Conservation (phyloP, 92 coral and sea anemone species). For the Heteractis magnifica region DNA sequence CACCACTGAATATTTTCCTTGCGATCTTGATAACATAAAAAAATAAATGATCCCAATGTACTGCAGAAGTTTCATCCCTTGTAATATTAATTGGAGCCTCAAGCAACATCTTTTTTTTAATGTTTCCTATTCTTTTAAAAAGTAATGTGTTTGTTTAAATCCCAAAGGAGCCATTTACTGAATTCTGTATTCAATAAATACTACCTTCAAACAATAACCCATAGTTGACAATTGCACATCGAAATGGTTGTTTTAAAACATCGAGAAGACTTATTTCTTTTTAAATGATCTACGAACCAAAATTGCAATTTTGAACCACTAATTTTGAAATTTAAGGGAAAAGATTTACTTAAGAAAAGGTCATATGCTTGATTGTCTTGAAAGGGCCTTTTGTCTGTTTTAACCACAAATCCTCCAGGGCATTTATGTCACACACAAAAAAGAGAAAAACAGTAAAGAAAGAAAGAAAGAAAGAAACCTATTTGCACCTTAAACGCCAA, state of each 20-base stretch:
- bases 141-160: conserved; percentile 28
- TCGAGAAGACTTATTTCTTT: neutral
- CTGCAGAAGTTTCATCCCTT: neutral
- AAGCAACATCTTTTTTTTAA: conserved; percentile 2
- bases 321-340: neutral
- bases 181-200: conserved; percentile 7
- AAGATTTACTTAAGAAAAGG: conserved; percentile 11
- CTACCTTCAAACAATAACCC: conserved; percentile 2
- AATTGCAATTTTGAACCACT: conserved; percentile 7
- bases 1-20: neutral
- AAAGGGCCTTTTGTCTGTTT: conserved; percentile 15
- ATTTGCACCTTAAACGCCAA: neutral
- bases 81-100: conserved; percentile 26
- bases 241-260: neutral
- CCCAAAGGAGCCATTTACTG: conserved; percentile 5
- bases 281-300: conserved; percentile 6
- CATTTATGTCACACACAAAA: conserved; percentile 13
- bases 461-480: neutral
- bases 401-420: conserved; percentile 25
- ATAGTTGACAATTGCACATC: neutral
- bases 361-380: conserved; percentile 11
- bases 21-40: neutral
- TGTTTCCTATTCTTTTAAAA: conserved; percentile 3
- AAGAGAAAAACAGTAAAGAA: neutral
- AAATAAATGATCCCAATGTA: conserved; percentile 6